These are phyloP conservation scores for Galaxias olidus DNA, from an alignment of 2,797 vertebrate genomes.

Conservation along the genomic window DNA sequence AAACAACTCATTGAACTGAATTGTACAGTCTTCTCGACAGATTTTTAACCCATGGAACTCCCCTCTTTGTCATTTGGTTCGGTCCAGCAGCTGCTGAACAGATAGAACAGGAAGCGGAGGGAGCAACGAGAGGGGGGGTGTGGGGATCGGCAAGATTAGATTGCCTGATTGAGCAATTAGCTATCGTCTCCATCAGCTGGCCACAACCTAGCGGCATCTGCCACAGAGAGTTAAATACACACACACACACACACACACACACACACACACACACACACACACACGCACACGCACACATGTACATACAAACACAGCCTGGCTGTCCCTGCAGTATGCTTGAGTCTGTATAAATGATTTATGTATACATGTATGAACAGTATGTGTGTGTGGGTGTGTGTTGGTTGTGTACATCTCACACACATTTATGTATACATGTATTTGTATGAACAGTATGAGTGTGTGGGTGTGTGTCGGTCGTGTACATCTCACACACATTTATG, in stretches of 20 bases:
- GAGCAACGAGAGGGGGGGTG: constrained; percentile 22
- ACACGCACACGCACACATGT: not conserved
- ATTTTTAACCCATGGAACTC: not conserved
- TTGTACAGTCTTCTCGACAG: too few relatives aligned
- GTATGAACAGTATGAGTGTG: too few relatives aligned
- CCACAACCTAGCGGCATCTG: constrained; percentile 61
- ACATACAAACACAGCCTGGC: constrained; percentile 8
- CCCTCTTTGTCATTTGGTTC: constrained; percentile 28
- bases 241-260: constrained; percentile 20
- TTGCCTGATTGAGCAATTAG: constrained; percentile 74
- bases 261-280: constrained; percentile 5
- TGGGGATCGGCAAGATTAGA: constrained; percentile 72
- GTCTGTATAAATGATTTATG: too few relatives aligned
- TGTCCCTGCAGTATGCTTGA: too few relatives aligned
- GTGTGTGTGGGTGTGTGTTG: too few relatives aligned
- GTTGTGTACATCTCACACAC: too few relatives aligned
- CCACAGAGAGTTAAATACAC: constrained; percentile 46
- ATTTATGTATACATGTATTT: too few relatives aligned
- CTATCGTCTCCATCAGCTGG: constrained; percentile 65
- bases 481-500: too few relatives aligned
- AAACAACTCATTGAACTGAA: too few relatives aligned
- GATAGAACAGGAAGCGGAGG: constrained; percentile 51
- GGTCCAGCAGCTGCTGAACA: constrained; percentile 56
- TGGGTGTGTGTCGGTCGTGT: too few relatives aligned
- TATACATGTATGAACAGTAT: too few relatives aligned